Percentiles rank a stretch among this genome's conserved stretches.
These are phyloP conservation scores for Fabriciana adippe DNA, from an alignment of 2,888 invertebrate genomes.

Conservation along the genomic window DNA sequence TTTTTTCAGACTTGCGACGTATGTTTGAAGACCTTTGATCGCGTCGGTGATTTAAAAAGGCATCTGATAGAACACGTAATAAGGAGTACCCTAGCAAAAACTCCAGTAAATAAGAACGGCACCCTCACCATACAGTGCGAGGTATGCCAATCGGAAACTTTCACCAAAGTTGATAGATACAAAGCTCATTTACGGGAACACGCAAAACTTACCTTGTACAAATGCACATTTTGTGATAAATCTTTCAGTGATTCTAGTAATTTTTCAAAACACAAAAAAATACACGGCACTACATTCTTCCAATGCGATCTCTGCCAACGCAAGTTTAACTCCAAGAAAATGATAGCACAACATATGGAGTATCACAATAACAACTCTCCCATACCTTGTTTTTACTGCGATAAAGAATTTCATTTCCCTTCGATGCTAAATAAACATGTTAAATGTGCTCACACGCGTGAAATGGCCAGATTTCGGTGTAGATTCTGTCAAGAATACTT, in stretches of 20 bases:
- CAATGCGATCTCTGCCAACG: constrained; percentile 75
- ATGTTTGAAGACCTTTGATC: constrained; percentile 68
- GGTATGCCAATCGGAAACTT: constrained; percentile 62
- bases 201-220: constrained; percentile 73
- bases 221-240: constrained; percentile 75
- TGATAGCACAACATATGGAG: constrained; percentile 73
- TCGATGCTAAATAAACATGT: constrained; percentile 74
- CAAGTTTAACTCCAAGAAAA: constrained; percentile 76
- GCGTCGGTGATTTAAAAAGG: constrained; percentile 72
- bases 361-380: constrained; percentile 67
- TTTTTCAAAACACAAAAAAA: constrained; percentile 78
- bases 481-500: constrained; percentile 62
- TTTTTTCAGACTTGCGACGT: constrained; percentile 64
- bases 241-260: constrained; percentile 78
- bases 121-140: constrained; percentile 66
- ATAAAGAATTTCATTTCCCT: constrained; percentile 66
- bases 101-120: constrained; percentile 60
- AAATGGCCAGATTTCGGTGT: constrained; percentile 56
- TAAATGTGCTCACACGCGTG: constrained; percentile 58
- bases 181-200: constrained; percentile 75
- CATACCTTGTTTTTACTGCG: constrained; percentile 58
- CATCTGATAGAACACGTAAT: constrained; percentile 77
- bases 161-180: constrained; percentile 68
- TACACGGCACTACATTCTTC: constrained; percentile 64
- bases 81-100: constrained; percentile 65